phyloP scores from a whole-genome alignment of 2,797 vertebrate genomes.

The Yasuhikotakia modesta region DNA sequence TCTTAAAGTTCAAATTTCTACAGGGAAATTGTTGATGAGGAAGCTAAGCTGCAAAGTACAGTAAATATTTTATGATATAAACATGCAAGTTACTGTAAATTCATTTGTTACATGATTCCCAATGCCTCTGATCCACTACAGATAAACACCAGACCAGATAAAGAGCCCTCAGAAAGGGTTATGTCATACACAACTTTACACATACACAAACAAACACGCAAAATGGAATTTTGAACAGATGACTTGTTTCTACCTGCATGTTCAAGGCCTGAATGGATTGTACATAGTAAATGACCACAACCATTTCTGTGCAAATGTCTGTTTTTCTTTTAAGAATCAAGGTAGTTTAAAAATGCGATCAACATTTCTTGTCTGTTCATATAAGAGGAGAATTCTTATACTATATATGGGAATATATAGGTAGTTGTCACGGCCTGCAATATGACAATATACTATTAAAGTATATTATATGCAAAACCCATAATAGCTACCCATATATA shows the following conservation, averaged over 20 bases:
- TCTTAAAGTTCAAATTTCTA: conserved; percentile 29
- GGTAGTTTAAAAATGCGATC: background rate
- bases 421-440: too few species aligned
- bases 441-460: too few species aligned
- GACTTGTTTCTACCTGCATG: background rate
- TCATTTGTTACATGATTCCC: conserved; percentile 16
- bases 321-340: background rate
- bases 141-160: conserved; percentile 6
- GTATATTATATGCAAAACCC: too few species aligned
- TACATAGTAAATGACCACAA: background rate
- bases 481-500: background rate
- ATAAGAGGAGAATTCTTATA: background rate
- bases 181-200: conserved; percentile 18
- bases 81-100: conserved; percentile 37
- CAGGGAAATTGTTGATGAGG: conserved; percentile 9
- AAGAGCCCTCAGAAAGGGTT: conserved; percentile 4
- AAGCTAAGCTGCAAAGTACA: conserved; percentile 54
- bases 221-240: too few species aligned
- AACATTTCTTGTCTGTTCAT: background rate
- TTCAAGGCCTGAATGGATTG: background rate
- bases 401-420: background rate
- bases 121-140: conserved; percentile 36
- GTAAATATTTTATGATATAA: conserved; percentile 39
- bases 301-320: background rate
- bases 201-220: background rate